Evolutionary conservation across 2,113 vertebrate species (phyloP).

Genomic region (Prinia subflava): DNA sequence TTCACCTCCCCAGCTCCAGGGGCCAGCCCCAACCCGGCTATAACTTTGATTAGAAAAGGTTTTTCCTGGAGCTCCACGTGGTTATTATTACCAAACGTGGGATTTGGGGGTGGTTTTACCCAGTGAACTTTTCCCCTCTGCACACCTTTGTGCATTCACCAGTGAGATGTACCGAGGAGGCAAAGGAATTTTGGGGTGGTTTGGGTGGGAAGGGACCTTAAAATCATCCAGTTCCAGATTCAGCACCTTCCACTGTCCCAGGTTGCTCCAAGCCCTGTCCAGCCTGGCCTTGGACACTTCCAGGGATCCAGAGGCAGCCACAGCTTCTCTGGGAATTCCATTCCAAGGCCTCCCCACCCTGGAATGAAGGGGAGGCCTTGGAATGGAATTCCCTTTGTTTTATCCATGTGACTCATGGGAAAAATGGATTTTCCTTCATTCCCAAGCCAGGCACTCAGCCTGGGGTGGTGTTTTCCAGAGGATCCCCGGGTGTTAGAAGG

Average conservation of each 20-base stretch:
- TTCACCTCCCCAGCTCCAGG: not conserved
- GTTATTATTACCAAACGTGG: rapidly evolving
- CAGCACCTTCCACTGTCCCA: not conserved
- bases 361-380: too few species aligned
- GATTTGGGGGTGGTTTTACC: not conserved
- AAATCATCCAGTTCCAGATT: not conserved
- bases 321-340: not conserved
- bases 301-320: too few species aligned
- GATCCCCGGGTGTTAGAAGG: not conserved
- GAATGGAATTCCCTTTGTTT: not conserved
- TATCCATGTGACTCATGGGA: not conserved
- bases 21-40: not conserved
- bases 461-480: not conserved
- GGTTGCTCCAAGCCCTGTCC: rapidly evolving
- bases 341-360: rapidly evolving
- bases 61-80: not conserved
- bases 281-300: not conserved
- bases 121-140: not conserved
- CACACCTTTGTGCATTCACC: not conserved
- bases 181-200: not conserved
- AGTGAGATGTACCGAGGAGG: not conserved
- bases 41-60: not conserved
- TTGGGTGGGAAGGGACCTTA: not conserved
- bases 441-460: not conserved
- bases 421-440: not conserved